Conservation (phyloP, 1,140 invertebrate genomes). For the Holotrichia oblita region DNA sequence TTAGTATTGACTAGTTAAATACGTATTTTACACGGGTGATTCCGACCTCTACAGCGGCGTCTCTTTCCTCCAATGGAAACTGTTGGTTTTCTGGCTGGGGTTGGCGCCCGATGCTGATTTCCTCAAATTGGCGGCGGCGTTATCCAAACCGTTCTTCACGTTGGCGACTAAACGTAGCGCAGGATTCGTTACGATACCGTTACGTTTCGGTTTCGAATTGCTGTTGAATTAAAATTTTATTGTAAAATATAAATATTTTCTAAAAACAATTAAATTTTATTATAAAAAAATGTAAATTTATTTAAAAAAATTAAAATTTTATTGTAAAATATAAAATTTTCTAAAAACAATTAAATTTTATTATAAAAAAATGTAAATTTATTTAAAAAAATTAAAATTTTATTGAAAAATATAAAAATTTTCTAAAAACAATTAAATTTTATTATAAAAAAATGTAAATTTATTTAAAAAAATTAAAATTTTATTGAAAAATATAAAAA, state of each 20-base stretch:
- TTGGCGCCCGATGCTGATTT: slow-evolving; percentile 63
- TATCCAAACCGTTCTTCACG: slow-evolving; percentile 76
- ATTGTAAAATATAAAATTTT: too few species aligned
- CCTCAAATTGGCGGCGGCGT: slow-evolving; percentile 64
- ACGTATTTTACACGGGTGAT: slow-evolving; percentile 40
- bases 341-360: too few species aligned
- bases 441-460: too few species aligned
- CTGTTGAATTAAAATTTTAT: slow-evolving; percentile 55
- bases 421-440: too few species aligned
- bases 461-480: too few species aligned
- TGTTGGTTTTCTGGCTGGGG: slow-evolving; percentile 69
- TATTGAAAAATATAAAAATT: too few species aligned
- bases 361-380: too few species aligned
- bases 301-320: too few species aligned
- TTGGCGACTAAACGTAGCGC: slow-evolving; percentile 78
- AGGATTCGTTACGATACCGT: slow-evolving; percentile 92
- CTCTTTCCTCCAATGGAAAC: slow-evolving; percentile 79
- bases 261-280: background rate
- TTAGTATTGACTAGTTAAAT: slow-evolving; percentile 58
- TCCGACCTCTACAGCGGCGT: slow-evolving; percentile 65
- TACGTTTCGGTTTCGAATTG: slow-evolving; percentile 76
- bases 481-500: too few species aligned
- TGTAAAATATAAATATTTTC: too few species aligned
- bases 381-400: too few species aligned
- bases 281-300: too few species aligned